A percentile compares a stretch with the other conserved stretches of the same genome.
Conservation (phyloP, 92 coral and sea anemone genomes). For the Hydrozoanthus gracilis region DNA sequence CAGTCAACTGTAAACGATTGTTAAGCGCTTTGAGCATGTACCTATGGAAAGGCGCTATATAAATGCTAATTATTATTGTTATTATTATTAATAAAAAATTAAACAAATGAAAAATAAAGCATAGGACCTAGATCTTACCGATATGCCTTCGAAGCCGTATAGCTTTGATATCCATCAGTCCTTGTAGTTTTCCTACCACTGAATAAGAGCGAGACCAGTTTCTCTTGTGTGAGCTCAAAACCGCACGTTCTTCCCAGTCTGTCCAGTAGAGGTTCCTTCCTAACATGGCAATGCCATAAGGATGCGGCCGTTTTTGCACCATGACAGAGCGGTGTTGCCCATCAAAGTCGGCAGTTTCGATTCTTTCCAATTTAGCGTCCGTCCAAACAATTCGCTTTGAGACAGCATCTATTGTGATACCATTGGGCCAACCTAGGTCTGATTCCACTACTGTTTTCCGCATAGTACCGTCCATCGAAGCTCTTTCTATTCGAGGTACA, state of each 20-base stretch:
- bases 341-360: constrained; percentile 63
- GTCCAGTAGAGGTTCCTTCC: constrained; percentile 79
- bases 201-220: constrained; percentile 43
- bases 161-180: constrained; percentile 42
- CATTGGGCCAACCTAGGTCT: constrained; percentile 60
- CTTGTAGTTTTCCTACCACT: constrained; percentile 36
- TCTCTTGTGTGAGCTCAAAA: constrained; percentile 16
- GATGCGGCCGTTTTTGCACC: constrained; percentile 45
- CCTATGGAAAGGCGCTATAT: no score
- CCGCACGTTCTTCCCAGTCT: constrained; percentile 50
- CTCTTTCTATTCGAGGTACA: constrained; percentile 68
- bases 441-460: constrained; percentile 63
- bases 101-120: neutral
- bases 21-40: no score
- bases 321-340: constrained; percentile 59
- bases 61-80: no score
- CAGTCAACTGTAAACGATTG: no score
- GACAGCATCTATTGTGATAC: constrained; percentile 68
- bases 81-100: neutral
- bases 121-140: neutral
- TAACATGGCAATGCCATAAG: constrained; percentile 68
- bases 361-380: constrained; percentile 54
- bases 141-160: constrained; percentile 15
- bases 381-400: constrained; percentile 73
- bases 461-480: constrained; percentile 70